A percentile compares a stretch with the other conserved stretches of the same genome.
Evolutionary conservation across 2,113 vertebrate species (phyloP).

Genomic region (Rhinopomastus cyanomelas): DNA sequence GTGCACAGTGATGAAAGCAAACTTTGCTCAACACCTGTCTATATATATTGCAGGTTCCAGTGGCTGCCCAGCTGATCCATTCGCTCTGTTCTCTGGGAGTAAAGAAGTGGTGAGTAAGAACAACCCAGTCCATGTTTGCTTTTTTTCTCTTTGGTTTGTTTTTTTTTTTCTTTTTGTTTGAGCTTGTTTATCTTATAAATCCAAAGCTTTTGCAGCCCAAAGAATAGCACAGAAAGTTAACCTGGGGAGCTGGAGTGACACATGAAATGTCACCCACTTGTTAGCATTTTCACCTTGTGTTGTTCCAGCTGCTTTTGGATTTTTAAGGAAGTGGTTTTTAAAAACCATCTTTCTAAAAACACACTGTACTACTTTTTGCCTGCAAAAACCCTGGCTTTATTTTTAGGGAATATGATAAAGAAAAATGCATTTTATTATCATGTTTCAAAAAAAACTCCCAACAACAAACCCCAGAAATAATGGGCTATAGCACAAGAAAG

Average conservation of each 20-base stretch:
- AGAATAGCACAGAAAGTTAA: neutral
- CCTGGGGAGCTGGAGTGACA: neutral
- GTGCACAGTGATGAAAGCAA: conserved; percentile 72
- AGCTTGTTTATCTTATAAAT: neutral
- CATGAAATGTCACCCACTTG: neutral
- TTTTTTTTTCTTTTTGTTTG: neutral
- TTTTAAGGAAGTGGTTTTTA: neutral
- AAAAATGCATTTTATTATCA: neutral
- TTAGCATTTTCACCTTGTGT: neutral
- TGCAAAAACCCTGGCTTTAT: neutral
- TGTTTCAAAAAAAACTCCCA: neutral
- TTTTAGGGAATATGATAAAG: neutral
- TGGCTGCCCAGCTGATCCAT: conserved; percentile 55
- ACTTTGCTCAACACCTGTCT: conserved; percentile 80
- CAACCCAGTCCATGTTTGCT: neutral
- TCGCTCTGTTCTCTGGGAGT: conserved; percentile 53
- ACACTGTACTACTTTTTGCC: neutral
- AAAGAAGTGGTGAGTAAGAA: conserved; percentile 76
- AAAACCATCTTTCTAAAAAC: neutral
- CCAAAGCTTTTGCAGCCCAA: neutral
- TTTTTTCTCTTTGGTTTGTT: neutral
- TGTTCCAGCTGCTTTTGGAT: neutral
- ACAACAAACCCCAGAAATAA: neutral
- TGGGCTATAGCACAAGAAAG: neutral
- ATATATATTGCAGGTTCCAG: conserved; percentile 72